Percentiles rank a stretch among this genome's conserved stretches.
Conservation (phyloP, 2,797 vertebrate species). For the Tangara arthus region DNA sequence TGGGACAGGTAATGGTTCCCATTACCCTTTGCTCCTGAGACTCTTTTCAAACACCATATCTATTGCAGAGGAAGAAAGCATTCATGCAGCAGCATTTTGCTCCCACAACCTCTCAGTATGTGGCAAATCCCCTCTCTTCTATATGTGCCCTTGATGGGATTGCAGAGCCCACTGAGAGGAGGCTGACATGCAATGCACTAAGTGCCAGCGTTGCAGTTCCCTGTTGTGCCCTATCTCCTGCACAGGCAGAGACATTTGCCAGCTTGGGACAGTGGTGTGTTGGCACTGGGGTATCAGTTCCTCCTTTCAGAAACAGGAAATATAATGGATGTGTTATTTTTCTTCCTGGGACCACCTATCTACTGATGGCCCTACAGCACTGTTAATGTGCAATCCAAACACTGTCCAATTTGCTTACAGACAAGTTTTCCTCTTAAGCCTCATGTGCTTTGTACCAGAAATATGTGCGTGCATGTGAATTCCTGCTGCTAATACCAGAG, state of each 20-base stretch:
- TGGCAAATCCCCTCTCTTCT: neutral
- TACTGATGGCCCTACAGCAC: neutral
- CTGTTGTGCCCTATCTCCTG: constrained; percentile 29
- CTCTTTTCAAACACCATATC: neutral
- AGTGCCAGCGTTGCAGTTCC: neutral
- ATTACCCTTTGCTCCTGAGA: neutral
- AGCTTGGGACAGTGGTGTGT: neutral
- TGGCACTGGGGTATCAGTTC: neutral
- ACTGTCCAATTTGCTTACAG: neutral
- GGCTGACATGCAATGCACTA: neutral
- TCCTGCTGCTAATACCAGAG: neutral
- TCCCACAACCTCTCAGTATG: neutral
- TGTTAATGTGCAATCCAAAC: neutral
- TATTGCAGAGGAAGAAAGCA: neutral
- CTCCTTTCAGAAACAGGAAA: neutral
- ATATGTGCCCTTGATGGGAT: constrained; percentile 8
- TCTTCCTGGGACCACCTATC: neutral
- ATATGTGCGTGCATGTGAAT: neutral
- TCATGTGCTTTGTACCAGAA: neutral
- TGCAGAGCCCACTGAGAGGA: constrained; percentile 1
- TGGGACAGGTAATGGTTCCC: neutral
- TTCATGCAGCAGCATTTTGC: neutral
- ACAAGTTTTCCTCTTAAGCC: neutral
- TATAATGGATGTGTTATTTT: neutral
- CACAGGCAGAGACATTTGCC: neutral